Percentiles rank a stretch among this genome's conserved stretches.
phyloP scores from a whole-genome alignment of 2,113 vertebrate species.

The Taxidea taxus region DNA sequence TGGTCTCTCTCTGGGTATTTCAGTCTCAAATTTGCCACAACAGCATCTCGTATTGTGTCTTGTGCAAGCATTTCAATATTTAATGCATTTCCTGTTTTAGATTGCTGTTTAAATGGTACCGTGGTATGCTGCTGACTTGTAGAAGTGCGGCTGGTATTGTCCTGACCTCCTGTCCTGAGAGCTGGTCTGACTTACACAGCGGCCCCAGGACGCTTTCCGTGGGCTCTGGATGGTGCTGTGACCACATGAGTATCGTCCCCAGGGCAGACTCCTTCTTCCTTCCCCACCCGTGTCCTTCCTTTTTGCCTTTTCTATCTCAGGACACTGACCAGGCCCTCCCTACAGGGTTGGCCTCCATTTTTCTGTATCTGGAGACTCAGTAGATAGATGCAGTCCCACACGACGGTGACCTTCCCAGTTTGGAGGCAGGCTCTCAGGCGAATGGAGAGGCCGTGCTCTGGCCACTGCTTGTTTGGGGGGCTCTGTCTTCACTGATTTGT shows the following conservation, averaged over 20 bases:
- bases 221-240: background rate
- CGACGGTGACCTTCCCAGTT: background rate
- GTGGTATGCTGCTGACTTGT: rapidly evolving
- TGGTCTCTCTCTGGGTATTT: rapidly evolving
- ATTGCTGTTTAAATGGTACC: background rate
- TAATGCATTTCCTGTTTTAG: background rate
- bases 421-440: background rate
- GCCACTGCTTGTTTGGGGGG: background rate
- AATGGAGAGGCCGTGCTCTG: background rate
- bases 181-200: background rate
- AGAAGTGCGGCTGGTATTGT: background rate
- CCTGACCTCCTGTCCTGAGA: background rate
- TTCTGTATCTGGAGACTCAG: background rate
- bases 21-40: background rate
- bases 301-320: background rate
- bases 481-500: background rate
- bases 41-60: background rate
- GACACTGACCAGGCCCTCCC: background rate
- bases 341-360: background rate
- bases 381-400: background rate
- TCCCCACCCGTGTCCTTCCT: rapidly evolving
- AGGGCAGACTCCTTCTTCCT: no score
- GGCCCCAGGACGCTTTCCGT: background rate
- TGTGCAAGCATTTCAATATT: background rate
- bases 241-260: rapidly evolving